Evolutionary conservation across 2,888 invertebrate genomes (phyloP).

Genomic region (Homarus gammarus): DNA sequence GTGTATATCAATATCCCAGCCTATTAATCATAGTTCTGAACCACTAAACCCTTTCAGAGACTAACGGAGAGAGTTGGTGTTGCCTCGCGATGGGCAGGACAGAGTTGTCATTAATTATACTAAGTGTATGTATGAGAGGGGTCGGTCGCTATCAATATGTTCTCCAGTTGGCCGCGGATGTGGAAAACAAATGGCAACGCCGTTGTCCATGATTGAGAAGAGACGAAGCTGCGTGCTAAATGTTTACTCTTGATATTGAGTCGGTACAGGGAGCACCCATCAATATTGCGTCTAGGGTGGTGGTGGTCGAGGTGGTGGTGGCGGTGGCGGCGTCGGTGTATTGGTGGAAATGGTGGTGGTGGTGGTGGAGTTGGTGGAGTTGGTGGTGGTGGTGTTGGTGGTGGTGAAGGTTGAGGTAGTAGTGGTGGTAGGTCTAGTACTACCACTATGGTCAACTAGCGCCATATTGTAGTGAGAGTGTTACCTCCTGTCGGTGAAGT

Average conservation of each 20-base stretch:
- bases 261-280: not conserved
- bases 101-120: not conserved
- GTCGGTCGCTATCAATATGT: not conserved
- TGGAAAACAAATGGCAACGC: not conserved
- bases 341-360: no score
- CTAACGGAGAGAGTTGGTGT: no score
- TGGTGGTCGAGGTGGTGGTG: not conserved
- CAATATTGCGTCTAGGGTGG: not conserved
- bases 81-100: not conserved
- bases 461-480: no score
- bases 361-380: no score
- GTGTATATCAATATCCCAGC: no score
- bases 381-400: no score
- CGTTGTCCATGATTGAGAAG: not conserved
- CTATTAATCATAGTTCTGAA: no score
- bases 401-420: no score
- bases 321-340: not conserved
- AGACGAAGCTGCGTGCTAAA: not conserved
- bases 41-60: no score
- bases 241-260: not conserved
- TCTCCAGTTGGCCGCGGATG: not conserved
- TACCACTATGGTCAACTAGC: no score
- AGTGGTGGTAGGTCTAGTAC: no score
- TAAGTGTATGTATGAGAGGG: not conserved
- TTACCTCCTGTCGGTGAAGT: no score